Base-by-base conservation (phyloP, 2,888 invertebrate genomes). In the Agelastica alni region DNA sequence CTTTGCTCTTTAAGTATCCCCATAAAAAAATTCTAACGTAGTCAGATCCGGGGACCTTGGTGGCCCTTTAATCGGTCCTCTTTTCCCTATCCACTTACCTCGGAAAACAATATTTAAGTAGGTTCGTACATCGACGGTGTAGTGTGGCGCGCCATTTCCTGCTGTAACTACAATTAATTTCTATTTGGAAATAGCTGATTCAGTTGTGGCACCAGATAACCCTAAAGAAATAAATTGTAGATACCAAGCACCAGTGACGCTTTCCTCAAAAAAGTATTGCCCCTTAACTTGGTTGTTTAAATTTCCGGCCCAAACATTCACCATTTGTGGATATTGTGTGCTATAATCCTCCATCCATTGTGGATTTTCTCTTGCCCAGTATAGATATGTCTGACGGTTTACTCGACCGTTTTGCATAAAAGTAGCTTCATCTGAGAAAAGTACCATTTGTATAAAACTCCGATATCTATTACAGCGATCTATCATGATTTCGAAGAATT, bases 321-420 rank as follows among this genome's bases (percentile, higher is more conserved):
- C 20, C 22, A 36, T 46, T 46, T 36, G 34, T 22, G 36, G 46
- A 36, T 46, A 46, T 46, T 22, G 34, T 34, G 46, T 46, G 32
- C 34, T 32, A 34, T 46, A 9, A 10, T 41, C 22, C 22, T 20
- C 22, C 41, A 36, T 46, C 46, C 36, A 46, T 22, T 46, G 22
- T 18, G 26, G 46, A 46, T 46, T 46, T 46, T 46, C 14, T 22
- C 22, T 34, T 34, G 36, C 46, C 46, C 46, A 46, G 46, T 36
- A 46, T 34, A 26, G 46, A 36, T 13, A 36, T 22, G 22, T 34
- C 36, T 36, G 22, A 18, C 36, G 36, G 26, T 22, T 22, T n/a
- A n/a, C n/a, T n/a, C n/a, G n/a, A n/a, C n/a, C n/a, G n/a, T n/a
- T n/a, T n/a, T n/a, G n/a, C n/a, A n/a, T n/a, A n/a, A n/a, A n/a